Evolutionary conservation across 2,113 vertebrate genomes (phyloP).

Genomic region (Lynx canadensis): DNA sequence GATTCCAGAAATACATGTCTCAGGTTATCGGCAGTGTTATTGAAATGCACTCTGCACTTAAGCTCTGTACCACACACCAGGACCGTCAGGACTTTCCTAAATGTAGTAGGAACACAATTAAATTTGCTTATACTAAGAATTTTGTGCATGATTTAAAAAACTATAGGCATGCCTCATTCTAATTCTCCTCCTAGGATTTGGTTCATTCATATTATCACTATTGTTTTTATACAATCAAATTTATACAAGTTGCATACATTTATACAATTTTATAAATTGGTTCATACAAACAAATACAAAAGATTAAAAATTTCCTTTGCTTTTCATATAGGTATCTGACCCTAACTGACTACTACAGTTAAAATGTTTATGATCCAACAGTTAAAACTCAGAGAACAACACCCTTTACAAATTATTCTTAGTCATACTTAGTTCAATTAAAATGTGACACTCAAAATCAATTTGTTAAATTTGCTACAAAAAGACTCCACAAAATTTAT

Average conservation of each 20-base stretch:
- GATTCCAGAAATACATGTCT: not conserved
- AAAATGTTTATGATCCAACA: not conserved
- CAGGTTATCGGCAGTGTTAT: not conserved
- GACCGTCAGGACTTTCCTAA: not conserved
- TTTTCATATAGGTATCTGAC: not conserved
- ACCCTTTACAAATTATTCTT: not conserved
- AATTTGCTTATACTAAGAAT: not conserved
- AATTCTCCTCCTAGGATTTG: not conserved
- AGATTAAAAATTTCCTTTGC: not conserved
- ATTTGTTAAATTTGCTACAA: not conserved
- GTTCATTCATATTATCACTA: not conserved
- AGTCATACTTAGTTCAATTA: not conserved
- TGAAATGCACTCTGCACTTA: not conserved
- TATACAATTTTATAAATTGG: not conserved
- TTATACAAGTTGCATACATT: too few relatives aligned
- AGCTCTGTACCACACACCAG: accelerated
- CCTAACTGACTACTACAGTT: not conserved
- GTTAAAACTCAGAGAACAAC: not conserved
- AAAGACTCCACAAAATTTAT: not conserved
- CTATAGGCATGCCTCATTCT: not conserved
- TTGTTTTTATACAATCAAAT: not conserved
- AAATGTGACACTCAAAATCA: not conserved
- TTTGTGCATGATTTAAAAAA: not conserved
- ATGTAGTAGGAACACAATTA: not conserved
- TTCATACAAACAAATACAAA: too few relatives aligned